Evolutionary conservation across 1,140 invertebrate genomes (phyloP).

Genomic region (Fopius arisanus): DNA sequence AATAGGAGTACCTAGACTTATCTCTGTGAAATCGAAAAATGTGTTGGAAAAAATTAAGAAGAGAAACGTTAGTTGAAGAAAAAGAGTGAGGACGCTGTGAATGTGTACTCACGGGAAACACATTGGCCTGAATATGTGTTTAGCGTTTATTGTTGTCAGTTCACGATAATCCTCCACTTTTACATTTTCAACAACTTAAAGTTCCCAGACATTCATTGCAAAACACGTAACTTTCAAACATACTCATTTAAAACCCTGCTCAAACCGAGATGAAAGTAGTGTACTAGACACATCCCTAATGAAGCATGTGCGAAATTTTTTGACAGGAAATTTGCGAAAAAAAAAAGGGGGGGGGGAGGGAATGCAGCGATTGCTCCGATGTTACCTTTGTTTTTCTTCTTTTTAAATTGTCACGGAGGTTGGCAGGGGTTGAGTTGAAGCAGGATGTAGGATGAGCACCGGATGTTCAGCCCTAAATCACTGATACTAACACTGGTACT

Average conservation of each 20-base stretch:
- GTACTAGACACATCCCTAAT: neutral
- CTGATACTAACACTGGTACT: neutral
- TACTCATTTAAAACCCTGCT: conserved; percentile 7
- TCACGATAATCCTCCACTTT: neutral
- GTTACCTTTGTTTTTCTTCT: neutral
- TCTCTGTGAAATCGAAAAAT: neutral
- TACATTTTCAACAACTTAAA: neutral
- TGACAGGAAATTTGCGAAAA: conserved; percentile 38
- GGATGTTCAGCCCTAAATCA: conserved; percentile 46
- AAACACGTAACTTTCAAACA: conserved; percentile 17
- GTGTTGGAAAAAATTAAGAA: neutral
- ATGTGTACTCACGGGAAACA: neutral
- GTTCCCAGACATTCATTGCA: conserved; percentile 14
- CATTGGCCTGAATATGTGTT: neutral
- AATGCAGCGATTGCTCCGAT: conserved; percentile 9
- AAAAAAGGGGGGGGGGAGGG: too few species aligned
- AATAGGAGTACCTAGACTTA: neutral
- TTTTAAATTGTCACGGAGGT: conserved; percentile 41
- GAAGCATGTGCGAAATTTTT: conserved; percentile 20
- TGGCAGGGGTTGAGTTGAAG: conserved; percentile 39
- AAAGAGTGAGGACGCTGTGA: neutral
- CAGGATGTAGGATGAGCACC: conserved; percentile 57
- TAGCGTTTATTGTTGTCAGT: neutral
- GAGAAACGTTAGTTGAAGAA: neutral
- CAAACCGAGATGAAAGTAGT: neutral